Percentiles rank a stretch among this genome's conserved stretches.
Conservation (phyloP, 2,888 invertebrate species). For the Panorpa germanica region DNA sequence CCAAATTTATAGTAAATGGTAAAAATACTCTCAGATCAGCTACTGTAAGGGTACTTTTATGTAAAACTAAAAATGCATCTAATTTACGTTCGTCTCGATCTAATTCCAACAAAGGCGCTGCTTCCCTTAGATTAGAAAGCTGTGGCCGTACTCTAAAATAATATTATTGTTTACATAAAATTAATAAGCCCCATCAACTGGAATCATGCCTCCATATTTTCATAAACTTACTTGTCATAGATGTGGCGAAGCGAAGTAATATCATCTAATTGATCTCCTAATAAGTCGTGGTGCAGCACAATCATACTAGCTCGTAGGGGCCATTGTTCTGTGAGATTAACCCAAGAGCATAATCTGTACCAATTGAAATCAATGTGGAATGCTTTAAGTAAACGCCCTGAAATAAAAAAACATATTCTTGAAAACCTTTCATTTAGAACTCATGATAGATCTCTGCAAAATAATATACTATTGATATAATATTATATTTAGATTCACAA, state of each 20-base stretch:
- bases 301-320: slow-evolving; percentile 96
- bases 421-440: slow-evolving; percentile 1
- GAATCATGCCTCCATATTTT: slow-evolving; percentile 1
- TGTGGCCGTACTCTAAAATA: slow-evolving; percentile 52
- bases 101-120: slow-evolving; percentile 74
- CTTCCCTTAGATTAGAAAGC: slow-evolving; percentile 68
- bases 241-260: slow-evolving; percentile 69
- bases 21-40: slow-evolving; percentile 87
- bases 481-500: too few relatives aligned
- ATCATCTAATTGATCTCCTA: slow-evolving; percentile 76
- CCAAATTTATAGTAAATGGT: slow-evolving; percentile 95
- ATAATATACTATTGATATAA: not conserved
- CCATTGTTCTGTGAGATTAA: slow-evolving; percentile 98
- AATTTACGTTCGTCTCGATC: slow-evolving; percentile 91
- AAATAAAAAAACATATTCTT: slow-evolving; percentile 12
- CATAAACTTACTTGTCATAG: slow-evolving; percentile 67
- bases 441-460: not conserved
- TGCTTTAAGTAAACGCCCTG: slow-evolving; percentile 87
- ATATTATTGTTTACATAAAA: slow-evolving; percentile 1
- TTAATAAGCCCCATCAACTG: slow-evolving; percentile 1
- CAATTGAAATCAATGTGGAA: slow-evolving; percentile 99
- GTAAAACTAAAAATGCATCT: slow-evolving; percentile 80
- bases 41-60: slow-evolving; percentile 65
- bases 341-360: slow-evolving; percentile 96
- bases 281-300: slow-evolving; percentile 80